A percentile compares a stretch with the other conserved stretches of the same genome.
phyloP scores from a whole-genome alignment of 2,888 invertebrate genomes.

The Sphinx pinastri region DNA sequence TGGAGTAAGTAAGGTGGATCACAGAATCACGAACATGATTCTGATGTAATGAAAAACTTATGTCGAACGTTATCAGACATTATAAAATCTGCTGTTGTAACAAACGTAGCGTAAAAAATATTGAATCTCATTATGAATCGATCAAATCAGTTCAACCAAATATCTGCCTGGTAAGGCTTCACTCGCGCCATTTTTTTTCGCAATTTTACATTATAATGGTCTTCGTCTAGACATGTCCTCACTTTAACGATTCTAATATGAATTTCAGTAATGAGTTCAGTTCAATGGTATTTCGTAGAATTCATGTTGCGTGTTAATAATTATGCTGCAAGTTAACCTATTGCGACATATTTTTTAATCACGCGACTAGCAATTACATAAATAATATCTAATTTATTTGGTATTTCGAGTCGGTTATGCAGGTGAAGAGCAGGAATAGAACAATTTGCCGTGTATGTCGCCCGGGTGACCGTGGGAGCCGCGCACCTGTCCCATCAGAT shows the following conservation, averaged over 20 bases:
- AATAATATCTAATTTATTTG: conserved; percentile 31
- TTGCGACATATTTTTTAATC: conserved; percentile 2
- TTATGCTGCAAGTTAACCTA: neutral
- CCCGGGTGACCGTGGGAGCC: conserved; percentile 61
- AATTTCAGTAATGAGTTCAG: neutral
- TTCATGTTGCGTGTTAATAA: conserved; percentile 13
- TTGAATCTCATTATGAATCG: neutral
- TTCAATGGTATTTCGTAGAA: neutral
- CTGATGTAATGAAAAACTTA: no score
- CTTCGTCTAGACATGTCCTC: neutral
- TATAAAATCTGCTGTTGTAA: no score
- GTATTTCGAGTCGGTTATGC: conserved; percentile 50
- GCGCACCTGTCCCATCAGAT: conserved; percentile 65
- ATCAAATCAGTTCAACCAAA: neutral
- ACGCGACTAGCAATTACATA: conserved; percentile 10
- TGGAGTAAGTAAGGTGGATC: no score
- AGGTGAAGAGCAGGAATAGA: conserved; percentile 68
- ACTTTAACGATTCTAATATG: neutral
- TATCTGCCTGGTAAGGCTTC: neutral
- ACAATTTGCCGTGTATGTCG: conserved; percentile 60
- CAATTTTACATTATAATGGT: neutral
- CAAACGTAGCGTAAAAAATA: no score
- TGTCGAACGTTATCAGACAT: no score
- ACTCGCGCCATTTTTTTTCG: neutral
- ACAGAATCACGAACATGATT: no score